phyloP scores from a whole-genome alignment of 2,113 vertebrate species.

The Cinclus cinclus region DNA sequence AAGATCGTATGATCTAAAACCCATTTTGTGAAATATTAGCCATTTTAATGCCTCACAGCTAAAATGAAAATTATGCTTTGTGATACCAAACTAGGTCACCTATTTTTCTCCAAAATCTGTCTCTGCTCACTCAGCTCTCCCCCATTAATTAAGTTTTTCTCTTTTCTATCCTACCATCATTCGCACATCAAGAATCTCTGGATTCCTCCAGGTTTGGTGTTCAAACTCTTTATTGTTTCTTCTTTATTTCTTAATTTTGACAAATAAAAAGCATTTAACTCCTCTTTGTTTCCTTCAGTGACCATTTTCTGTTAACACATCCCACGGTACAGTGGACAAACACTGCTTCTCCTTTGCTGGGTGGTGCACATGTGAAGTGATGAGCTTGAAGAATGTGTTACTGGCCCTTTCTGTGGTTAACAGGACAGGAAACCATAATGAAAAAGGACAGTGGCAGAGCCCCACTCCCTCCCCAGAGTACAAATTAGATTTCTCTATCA shows the following conservation, averaged over 20 bases:
- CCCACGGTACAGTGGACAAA: background rate
- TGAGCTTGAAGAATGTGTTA: rapidly evolving
- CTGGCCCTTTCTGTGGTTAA: background rate
- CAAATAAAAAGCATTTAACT: background rate
- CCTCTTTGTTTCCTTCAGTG: background rate
- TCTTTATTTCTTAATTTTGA: background rate
- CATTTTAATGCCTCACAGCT: background rate
- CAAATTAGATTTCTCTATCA: background rate
- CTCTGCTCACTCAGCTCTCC: background rate
- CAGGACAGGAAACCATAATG: background rate
- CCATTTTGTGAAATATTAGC: background rate
- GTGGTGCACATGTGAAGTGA: rapidly evolving
- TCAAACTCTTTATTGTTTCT: rapidly evolving
- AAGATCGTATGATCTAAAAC: background rate
- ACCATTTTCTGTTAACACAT: background rate
- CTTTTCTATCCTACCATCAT: background rate
- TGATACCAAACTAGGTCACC: background rate
- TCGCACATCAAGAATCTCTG: background rate
- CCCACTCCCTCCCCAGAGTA: background rate
- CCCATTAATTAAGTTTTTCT: background rate
- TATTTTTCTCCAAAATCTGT: background rate
- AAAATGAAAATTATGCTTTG: background rate
- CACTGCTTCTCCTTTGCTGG: background rate
- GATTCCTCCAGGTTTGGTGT: background rate
- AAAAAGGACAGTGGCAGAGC: background rate